phyloP scores from a whole-genome alignment of 2,113 vertebrate species.

The Octodon degus region DNA sequence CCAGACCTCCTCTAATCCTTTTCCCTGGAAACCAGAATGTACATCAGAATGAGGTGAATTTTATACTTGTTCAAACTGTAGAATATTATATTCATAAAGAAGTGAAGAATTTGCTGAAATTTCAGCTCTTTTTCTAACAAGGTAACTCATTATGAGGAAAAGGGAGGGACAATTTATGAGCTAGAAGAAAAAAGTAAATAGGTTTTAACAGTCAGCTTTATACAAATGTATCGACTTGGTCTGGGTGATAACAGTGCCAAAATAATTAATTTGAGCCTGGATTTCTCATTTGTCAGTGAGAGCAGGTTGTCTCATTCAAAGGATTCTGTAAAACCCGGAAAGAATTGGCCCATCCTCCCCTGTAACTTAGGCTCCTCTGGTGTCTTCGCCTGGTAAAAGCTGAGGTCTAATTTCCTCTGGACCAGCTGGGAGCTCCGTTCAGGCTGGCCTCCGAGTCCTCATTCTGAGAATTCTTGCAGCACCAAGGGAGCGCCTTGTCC shows the following conservation, averaged over 20 bases:
- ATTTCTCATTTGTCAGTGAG: slow-evolving; percentile 45
- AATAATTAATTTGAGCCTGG: slow-evolving; percentile 45
- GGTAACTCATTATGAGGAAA: neutral
- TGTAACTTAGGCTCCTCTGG: neutral
- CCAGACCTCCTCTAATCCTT: neutral
- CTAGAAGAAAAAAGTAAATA: slow-evolving; percentile 47
- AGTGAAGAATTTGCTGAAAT: slow-evolving; percentile 68
- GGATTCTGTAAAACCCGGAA: neutral
- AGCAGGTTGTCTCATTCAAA: neutral
- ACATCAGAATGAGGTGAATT: neutral
- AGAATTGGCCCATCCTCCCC: neutral
- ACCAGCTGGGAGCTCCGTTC: neutral
- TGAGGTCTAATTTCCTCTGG: slow-evolving; percentile 53
- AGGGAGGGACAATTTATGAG: neutral
- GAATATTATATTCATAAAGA: slow-evolving; percentile 33
- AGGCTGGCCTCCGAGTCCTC: slow-evolving; percentile 38
- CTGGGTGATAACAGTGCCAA: neutral
- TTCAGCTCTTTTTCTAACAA: neutral
- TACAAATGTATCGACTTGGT: neutral
- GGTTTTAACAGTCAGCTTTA: slow-evolving; percentile 30
- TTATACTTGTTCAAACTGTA: neutral
- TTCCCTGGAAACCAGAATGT: neutral
- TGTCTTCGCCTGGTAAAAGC: neutral
- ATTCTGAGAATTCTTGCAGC: slow-evolving; percentile 13
- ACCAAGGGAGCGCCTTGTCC: slow-evolving; percentile 42